phyloP scores from a whole-genome alignment of 2,797 vertebrate species.

The Enteromius afrohamiltoni region DNA sequence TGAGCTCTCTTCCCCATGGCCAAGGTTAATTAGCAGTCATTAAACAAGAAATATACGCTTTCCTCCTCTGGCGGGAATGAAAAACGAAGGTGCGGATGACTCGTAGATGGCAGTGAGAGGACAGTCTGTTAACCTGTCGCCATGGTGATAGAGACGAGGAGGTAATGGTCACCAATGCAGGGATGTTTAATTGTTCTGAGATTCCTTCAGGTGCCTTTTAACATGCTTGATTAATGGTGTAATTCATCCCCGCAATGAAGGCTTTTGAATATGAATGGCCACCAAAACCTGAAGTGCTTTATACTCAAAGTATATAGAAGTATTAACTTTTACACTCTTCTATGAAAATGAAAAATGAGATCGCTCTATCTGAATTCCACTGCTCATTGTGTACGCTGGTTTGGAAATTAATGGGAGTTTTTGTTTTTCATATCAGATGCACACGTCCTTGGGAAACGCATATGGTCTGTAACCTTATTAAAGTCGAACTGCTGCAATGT shows the following conservation, averaged over 20 bases:
- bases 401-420: constrained; percentile 8
- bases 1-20: constrained; percentile 54
- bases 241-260: constrained; percentile 29
- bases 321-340: not conserved
- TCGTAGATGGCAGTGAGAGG: constrained; percentile 53
- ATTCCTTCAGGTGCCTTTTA: constrained; percentile 60
- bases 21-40: constrained; percentile 70
- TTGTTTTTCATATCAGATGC: constrained; percentile 26
- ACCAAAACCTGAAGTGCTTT: not conserved
- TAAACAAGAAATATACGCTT: constrained; percentile 61
- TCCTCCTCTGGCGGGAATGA: constrained; percentile 49
- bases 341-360: constrained; percentile 12
- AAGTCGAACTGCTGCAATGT: constrained; percentile 8
- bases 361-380: constrained; percentile 3
- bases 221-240: constrained; percentile 45
- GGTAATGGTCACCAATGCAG: constrained; percentile 56
- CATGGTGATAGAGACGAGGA: constrained; percentile 62
- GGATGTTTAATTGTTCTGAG: constrained; percentile 56
- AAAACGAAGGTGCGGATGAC: constrained; percentile 54
- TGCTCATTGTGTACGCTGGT: constrained; percentile 6
- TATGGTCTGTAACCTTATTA: constrained; percentile 10
- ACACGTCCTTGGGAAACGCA: constrained; percentile 21
- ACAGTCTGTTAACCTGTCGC: constrained; percentile 43
- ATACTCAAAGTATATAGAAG: not conserved
- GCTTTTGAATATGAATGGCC: constrained; percentile 42